phyloP scores from a whole-genome alignment of 2,113 vertebrate species.

The Oreochromis tanganicae region DNA sequence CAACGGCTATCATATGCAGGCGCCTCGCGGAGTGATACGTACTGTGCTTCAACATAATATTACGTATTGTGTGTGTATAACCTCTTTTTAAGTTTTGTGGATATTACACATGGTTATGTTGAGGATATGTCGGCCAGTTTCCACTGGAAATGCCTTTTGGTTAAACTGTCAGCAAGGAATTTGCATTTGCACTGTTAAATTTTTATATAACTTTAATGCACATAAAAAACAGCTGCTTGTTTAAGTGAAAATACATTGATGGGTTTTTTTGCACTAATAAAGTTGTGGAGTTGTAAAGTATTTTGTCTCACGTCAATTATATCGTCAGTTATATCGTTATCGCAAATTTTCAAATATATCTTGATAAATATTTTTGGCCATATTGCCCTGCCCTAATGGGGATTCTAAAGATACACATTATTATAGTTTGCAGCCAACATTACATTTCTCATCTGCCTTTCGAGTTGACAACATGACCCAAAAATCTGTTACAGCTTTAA shows the following conservation, averaged over 20 bases:
- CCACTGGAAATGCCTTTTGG: no score
- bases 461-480: neutral
- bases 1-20: no score
- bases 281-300: neutral
- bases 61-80: no score
- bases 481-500: neutral
- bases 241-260: neutral
- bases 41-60: no score
- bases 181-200: no score
- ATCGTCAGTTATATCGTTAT: neutral
- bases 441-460: neutral
- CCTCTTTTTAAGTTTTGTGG: no score
- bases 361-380: neutral
- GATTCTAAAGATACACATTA: neutral
- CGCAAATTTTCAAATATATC: neutral
- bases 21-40: no score
- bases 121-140: no score
- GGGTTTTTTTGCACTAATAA: neutral
- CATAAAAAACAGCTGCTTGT: neutral
- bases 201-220: no score
- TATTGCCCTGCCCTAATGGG: neutral
- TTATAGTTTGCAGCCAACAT: neutral
- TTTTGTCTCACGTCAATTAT: neutral
- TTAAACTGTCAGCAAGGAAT: no score
- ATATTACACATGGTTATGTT: no score